These are phyloP conservation scores for Nemotelus pantherinus DNA, from an alignment of 2,888 invertebrate species.

Conservation along the genomic window DNA sequence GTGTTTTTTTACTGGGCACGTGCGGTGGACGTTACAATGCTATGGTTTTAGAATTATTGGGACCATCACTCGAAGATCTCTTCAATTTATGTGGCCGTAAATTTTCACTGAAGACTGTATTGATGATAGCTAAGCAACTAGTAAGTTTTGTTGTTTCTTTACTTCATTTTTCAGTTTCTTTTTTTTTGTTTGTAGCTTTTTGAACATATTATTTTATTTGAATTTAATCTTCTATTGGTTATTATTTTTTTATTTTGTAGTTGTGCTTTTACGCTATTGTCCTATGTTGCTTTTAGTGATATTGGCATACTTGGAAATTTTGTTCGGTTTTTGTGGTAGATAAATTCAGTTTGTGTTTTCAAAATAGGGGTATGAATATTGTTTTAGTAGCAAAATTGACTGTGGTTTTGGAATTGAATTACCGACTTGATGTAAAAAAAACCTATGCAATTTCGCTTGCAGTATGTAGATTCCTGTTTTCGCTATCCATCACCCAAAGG, in stretches of 20 bases:
- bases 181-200: background rate
- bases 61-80: slow-evolving; percentile 78
- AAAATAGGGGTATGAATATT: too few relatives aligned
- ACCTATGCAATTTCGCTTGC: too few relatives aligned
- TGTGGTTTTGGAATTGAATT: too few relatives aligned
- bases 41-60: slow-evolving; percentile 77
- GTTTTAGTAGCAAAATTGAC: too few relatives aligned
- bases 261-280: background rate
- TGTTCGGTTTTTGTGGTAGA: too few relatives aligned
- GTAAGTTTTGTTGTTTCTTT: slow-evolving; percentile 40
- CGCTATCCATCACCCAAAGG: too few relatives aligned
- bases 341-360: too few relatives aligned
- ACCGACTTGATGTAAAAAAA: too few relatives aligned
- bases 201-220: background rate
- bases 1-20: slow-evolving; percentile 79
- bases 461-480: too few relatives aligned
- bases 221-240: background rate
- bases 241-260: background rate
- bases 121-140: slow-evolving; percentile 77
- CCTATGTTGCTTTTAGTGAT: too few relatives aligned
- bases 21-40: slow-evolving; percentile 78
- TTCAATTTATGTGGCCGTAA: slow-evolving; percentile 77
- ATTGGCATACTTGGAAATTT: too few relatives aligned
- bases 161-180: background rate
- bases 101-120: slow-evolving; percentile 77